A percentile compares a stretch with the other conserved stretches of the same genome.
Evolutionary conservation across 2,888 invertebrate species (phyloP).

Genomic region (Macrosiphum euphorbiae): DNA sequence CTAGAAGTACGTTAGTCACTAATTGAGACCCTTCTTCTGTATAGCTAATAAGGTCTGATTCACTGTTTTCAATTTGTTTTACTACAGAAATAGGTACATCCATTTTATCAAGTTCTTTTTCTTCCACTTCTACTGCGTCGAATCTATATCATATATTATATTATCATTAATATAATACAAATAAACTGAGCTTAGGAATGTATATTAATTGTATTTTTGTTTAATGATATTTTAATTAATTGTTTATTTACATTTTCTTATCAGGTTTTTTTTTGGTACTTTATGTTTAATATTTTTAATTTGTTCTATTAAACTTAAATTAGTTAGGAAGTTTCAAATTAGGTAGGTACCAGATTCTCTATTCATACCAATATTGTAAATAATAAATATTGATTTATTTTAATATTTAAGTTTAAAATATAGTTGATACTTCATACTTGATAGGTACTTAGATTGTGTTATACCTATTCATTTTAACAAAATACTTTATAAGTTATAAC

Average conservation of each 20-base stretch:
- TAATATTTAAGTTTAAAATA: not conserved
- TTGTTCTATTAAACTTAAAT: not conserved
- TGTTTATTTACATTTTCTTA: not conserved
- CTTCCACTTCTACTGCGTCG: not conserved
- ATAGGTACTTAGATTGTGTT: not conserved
- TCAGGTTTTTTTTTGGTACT: not conserved
- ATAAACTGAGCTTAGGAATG: not conserved
- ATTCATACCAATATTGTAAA: not conserved
- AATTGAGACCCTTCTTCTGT: constrained; percentile 62
- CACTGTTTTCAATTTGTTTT: constrained; percentile 60
- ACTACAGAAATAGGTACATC: constrained; percentile 19
- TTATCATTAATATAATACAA: not conserved
- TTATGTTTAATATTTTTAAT: not conserved
- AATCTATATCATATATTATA: not conserved
- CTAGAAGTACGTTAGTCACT: constrained; percentile 80
- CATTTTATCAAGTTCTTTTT: constrained; percentile 42
- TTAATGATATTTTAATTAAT: not conserved
- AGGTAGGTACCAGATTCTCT: not conserved
- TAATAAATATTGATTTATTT: not conserved
- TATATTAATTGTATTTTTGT: not conserved
- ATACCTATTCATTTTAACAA: not conserved
- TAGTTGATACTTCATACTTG: not conserved
- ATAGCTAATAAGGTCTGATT: constrained; percentile 41
- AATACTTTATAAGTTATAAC: not conserved
- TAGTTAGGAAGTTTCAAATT: not conserved